Conservation (phyloP, 2,797 vertebrate genomes). For the Discoglossus pictus region DNA sequence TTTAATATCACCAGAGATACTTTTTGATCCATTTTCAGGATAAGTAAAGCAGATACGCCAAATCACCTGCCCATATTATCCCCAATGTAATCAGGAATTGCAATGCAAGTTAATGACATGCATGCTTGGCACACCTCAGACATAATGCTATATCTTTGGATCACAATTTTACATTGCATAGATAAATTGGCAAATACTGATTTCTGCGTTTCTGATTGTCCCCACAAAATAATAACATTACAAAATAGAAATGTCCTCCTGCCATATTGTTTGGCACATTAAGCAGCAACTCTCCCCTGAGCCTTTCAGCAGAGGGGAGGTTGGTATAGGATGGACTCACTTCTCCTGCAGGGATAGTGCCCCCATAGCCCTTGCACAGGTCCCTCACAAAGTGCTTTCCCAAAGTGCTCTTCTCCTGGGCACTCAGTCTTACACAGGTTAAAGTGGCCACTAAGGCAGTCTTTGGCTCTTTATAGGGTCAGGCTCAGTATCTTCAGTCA, state of each 20-base stretch:
- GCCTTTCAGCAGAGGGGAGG: constrained; percentile 31
- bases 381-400: constrained; percentile 39
- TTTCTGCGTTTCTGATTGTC: constrained; percentile 43
- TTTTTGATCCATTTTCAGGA: too few species aligned
- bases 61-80: too few species aligned
- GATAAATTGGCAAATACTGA: constrained; percentile 37
- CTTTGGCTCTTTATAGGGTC: constrained; percentile 17
- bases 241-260: constrained; percentile 33
- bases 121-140: too few species aligned
- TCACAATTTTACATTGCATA: constrained; percentile 32
- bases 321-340: constrained; percentile 38
- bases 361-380: constrained; percentile 29
- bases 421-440: constrained; percentile 4
- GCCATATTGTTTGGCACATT: constrained; percentile 10
- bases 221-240: constrained; percentile 34
- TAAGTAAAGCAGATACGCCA: too few species aligned
- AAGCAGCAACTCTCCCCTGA: constrained; percentile 44
- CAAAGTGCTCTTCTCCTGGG: constrained; percentile 21
- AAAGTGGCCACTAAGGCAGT: constrained; percentile 13
- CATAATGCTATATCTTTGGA: background rate
- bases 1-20: too few species aligned
- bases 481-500: constrained; percentile 9
- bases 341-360: constrained; percentile 32
- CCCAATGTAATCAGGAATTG: too few species aligned
- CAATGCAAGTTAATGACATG: too few species aligned